Evolutionary conservation across 2,113 vertebrate species (phyloP), one percentile per base, ranked within the genome.

Genomic region (Vulpes lagopus): DNA sequence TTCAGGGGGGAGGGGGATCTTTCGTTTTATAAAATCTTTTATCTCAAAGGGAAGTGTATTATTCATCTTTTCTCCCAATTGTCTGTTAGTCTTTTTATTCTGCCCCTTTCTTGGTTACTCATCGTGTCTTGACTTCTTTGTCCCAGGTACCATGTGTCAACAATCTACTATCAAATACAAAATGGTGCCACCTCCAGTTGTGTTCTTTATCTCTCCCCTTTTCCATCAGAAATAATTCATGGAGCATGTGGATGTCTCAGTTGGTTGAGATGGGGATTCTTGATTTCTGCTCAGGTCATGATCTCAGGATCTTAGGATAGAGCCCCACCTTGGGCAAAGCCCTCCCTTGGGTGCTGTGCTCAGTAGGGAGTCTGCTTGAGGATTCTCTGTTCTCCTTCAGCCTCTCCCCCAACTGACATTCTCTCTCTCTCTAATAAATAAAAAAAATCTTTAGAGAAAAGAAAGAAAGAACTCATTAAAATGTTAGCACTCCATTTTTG

Each of bases 141-240:
- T 76, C 82, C 30, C 22, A 86, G 25, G 38, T 38, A 53, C 35
- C 30, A 59, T 11, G 2, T 89, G 14, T 74, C 60, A 86, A 30
- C 15, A 86, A 38, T 25, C 57, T 92, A 74, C 62, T 81, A 17
- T 71, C 80, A 96, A 60, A 60, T 85, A 65, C 60, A 57, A 38
- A 96, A 85, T 78, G 10, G 23, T 84, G 3, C 8, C 83, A 23
- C 51, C 32, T 11, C 51, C 19, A 30, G 8, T 53, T 79, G 57
- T 93, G 96, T 59, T 86, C 49, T 78, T 69, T 92, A 30, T 84
- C 22, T 74, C 14, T 59, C n/a, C n/a, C 67, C 55, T 94, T 55
- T 32, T 38, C 14, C 55, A 49, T 71, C 43, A 83, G 59, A 92
- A 82, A 85, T 89, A 76, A 97, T 71, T 20, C 8, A 17, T 19